Evolutionary conservation across 1,140 invertebrate species (phyloP), one percentile per base, ranked within the genome.

Genomic region (Drosophila nikananu): DNA sequence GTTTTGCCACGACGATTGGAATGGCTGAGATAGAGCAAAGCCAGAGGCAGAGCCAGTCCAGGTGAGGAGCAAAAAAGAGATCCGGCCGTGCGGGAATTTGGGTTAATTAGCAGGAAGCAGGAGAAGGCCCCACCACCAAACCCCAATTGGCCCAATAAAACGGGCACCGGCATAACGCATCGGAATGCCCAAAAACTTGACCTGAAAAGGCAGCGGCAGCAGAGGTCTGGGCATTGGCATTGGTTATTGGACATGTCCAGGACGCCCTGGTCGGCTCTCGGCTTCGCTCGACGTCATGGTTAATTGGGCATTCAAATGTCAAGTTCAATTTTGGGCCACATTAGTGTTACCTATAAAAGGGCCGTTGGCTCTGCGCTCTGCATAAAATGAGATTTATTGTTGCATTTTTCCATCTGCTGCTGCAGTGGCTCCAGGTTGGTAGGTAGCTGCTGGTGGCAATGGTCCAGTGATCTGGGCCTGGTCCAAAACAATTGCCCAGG

Each of bases 241-340:
- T 66, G 63, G 19, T 17, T 55, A 52, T 15, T 35, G 55, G 27
- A 65, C 63, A 68, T 77, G 64, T 62, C 75, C 75, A 59, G 64
- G 76, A 80, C 46, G 61, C 57, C 48, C 37, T 41, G 51, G 54
- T 52, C 60, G 72, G 52, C 65, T 67, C 79, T 70, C 30, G 41
- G 42, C 54, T 52, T 59, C 60, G 52, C 55, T 71, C 80, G 77
- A 90, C 86, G 79, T 90, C 86, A 91, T 80, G 76, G 90, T 91
- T 91, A 91, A 91, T 91, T 91, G 90, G 90, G 81, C 90, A 91
- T 91, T 91, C 90, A 91, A 91, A 91, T 91, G 90, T 91, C 90
- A 91, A 91, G 90, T 91, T 91, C 90, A 91, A 90, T 91, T 91
- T 90, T 90, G 89, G 90, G 86, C 84, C 83, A 92, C 90, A 91